phyloP scores from a whole-genome alignment of 2,797 vertebrate species.

The Orestias chungarensis region DNA sequence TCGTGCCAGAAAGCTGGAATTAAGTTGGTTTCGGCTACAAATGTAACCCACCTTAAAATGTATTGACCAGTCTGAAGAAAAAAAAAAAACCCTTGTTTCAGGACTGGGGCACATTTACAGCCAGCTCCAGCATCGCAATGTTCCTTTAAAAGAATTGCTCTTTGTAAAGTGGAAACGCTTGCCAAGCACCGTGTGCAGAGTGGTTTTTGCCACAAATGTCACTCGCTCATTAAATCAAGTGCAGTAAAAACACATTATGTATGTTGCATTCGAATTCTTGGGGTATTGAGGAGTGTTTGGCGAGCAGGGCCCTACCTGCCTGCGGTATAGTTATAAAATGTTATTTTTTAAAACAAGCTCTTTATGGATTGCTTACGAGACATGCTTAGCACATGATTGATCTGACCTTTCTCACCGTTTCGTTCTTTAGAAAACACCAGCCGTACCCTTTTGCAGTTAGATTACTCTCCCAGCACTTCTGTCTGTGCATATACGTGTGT shows the following conservation, averaged over 20 bases:
- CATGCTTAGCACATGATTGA: slow-evolving; percentile 83
- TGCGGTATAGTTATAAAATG: slow-evolving; percentile 75
- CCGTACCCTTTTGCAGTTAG: slow-evolving; percentile 80
- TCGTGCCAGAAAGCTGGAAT: slow-evolving; percentile 60
- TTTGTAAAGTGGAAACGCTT: slow-evolving; percentile 60
- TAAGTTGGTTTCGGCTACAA: slow-evolving; percentile 68
- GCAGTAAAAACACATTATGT: slow-evolving; percentile 73
- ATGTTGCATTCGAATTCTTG: slow-evolving; percentile 72
- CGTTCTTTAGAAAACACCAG: slow-evolving; percentile 80
- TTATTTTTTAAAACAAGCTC: slow-evolving; percentile 85
- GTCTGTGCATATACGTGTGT: slow-evolving; percentile 7
- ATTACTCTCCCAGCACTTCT: slow-evolving; percentile 68
- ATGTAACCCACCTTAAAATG: slow-evolving; percentile 40
- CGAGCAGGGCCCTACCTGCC: slow-evolving; percentile 44
- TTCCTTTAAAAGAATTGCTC: slow-evolving; percentile 65
- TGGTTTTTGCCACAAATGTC: slow-evolving; percentile 71
- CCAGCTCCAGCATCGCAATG: slow-evolving; percentile 48
- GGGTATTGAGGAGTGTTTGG: slow-evolving; percentile 44
- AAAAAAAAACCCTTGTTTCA: slow-evolving; percentile 60
- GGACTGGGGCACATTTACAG: slow-evolving; percentile 62
- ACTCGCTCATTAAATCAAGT: slow-evolving; percentile 77
- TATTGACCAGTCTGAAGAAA: slow-evolving; percentile 19
- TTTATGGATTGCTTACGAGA: slow-evolving; percentile 81
- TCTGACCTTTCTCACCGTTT: slow-evolving; percentile 82
- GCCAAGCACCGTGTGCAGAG: slow-evolving; percentile 35